Percentiles rank a stretch among this genome's conserved stretches.
Conservation (phyloP, 2,113 vertebrate species). For the Marcusenius ussheri region DNA sequence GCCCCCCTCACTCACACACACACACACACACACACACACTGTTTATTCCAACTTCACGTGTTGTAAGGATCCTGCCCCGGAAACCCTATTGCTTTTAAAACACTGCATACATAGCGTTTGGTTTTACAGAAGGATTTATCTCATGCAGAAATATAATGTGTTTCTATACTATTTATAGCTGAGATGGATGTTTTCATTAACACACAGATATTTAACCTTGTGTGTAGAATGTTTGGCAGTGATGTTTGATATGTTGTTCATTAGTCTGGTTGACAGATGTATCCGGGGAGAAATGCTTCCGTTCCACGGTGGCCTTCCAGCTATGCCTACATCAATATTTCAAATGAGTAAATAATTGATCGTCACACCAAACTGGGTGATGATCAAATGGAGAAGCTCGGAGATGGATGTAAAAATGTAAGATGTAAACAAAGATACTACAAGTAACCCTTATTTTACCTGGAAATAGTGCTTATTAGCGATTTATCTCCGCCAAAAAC, state of each 20-base stretch:
- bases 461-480: constrained; percentile 32
- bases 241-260: constrained; percentile 26
- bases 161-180: background rate
- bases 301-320: constrained; percentile 41
- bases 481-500: background rate
- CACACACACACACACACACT: too few species aligned
- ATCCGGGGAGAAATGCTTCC: constrained; percentile 44
- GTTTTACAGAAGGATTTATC: background rate
- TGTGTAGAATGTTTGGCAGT: background rate
- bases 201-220: constrained; percentile 22
- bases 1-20: too few species aligned
- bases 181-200: constrained; percentile 22
- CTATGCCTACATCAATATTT: constrained; percentile 57
- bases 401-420: constrained; percentile 54
- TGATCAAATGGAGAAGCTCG: constrained; percentile 58
- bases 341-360: constrained; percentile 65
- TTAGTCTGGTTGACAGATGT: constrained; percentile 36
- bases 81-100: background rate
- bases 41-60: background rate
- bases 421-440: constrained; percentile 61
- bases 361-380: constrained; percentile 58
- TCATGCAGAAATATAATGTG: background rate
- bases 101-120: background rate
- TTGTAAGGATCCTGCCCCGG: background rate
- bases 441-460: constrained; percentile 43